Percentiles rank a stretch among this genome's conserved stretches.
These are phyloP conservation scores for Silurus aristotelis DNA, from an alignment of 2,797 vertebrate genomes.

Conservation along the genomic window DNA sequence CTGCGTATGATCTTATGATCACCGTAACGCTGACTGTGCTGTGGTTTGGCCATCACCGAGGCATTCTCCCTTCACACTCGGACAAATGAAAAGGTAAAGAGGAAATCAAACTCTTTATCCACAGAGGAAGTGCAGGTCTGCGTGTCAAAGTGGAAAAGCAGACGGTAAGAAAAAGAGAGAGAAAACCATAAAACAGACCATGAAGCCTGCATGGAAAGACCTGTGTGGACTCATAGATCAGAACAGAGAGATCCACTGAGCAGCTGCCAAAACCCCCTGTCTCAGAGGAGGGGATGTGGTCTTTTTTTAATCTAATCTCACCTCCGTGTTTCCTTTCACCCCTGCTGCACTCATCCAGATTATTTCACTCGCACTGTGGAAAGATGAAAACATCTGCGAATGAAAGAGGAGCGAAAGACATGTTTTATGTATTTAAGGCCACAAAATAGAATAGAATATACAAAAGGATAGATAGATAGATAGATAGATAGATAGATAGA, in stretches of 20 bases:
- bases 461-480: too few relatives aligned
- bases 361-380: background rate
- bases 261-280: background rate
- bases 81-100: background rate
- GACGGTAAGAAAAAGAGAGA: slow-evolving; percentile 2
- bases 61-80: background rate
- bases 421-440: too few relatives aligned
- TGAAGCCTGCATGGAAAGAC: background rate
- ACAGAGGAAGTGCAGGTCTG: slow-evolving; percentile 1
- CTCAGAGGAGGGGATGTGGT: slow-evolving; percentile 19
- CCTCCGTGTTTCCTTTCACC: slow-evolving; percentile 32
- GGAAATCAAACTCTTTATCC: slow-evolving; percentile 19
- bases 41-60: background rate
- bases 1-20: background rate
- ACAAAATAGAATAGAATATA: too few relatives aligned
- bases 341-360: background rate
- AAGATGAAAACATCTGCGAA: slow-evolving; percentile 8
- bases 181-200: background rate
- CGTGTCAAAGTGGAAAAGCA: slow-evolving; percentile 16
- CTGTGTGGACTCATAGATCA: slow-evolving; percentile 15
- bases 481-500: too few relatives aligned
- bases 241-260: background rate
- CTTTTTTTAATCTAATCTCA: slow-evolving; percentile 28
- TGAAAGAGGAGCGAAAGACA: background rate
- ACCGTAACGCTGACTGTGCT: background rate